Percentiles rank a stretch among this genome's conserved stretches.
These are phyloP conservation scores for Girardia tigrina DNA, from an alignment of 2,888 invertebrate species.

Conservation along the genomic window DNA sequence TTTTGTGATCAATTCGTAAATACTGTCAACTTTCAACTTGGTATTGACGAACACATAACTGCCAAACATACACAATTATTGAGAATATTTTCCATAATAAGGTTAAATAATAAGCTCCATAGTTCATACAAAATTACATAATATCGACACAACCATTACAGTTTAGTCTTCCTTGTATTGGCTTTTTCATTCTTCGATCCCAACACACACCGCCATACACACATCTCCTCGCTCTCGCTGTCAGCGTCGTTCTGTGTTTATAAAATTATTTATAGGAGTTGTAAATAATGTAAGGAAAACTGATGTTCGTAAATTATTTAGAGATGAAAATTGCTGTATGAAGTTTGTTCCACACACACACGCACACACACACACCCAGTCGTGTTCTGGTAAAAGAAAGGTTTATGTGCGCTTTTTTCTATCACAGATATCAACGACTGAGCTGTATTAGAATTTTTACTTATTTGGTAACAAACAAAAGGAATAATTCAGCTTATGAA, in stretches of 20 bases:
- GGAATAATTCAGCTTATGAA: no score
- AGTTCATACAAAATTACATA: constrained; percentile 7
- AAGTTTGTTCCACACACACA: neutral
- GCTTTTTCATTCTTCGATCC: constrained; percentile 6
- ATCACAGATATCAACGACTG: no score
- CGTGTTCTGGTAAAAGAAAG: neutral
- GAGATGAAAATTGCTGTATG: constrained; percentile 7
- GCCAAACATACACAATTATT: neutral
- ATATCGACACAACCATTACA: neutral
- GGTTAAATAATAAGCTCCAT: neutral
- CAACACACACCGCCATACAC: neutral
- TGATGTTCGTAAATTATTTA: constrained; percentile 14
- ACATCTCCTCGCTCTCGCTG: neutral
- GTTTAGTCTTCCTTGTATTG: constrained; percentile 8
- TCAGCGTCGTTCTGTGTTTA: neutral
- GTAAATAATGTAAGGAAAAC: constrained; percentile 16
- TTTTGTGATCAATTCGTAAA: no score
- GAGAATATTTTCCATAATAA: neutral
- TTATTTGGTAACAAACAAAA: no score
- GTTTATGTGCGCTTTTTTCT: no score
- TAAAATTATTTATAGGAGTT: neutral
- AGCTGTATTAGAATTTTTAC: no score
- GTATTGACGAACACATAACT: neutral
- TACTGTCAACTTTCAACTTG: neutral
- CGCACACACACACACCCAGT: no score